These are phyloP conservation scores for Carcharodon carcharias DNA, from an alignment of 2,797 vertebrate genomes.

Conservation along the genomic window DNA sequence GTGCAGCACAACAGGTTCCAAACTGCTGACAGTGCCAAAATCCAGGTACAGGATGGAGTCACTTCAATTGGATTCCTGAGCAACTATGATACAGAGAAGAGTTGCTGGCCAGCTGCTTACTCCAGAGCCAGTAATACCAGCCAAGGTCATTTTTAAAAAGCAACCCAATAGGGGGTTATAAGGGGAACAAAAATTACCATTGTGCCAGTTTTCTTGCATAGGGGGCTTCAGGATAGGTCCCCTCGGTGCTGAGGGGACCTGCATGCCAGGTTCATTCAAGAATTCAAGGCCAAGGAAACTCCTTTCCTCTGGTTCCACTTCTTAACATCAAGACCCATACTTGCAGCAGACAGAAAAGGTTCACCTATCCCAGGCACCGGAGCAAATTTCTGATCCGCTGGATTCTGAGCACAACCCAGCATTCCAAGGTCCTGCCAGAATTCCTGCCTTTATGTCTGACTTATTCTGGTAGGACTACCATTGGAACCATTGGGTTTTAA, in stretches of 20 bases:
- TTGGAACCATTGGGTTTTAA: no score
- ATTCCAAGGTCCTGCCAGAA: neutral
- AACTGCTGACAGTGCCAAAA: no score
- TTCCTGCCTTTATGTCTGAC: neutral
- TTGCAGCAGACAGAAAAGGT: neutral
- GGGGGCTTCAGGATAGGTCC: no score
- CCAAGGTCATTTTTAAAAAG: no score
- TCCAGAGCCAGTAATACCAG: neutral
- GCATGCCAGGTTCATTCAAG: neutral
- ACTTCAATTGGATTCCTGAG: neutral
- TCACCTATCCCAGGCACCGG: neutral
- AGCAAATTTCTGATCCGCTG: neutral
- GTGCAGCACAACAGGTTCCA: neutral
- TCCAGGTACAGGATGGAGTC: neutral
- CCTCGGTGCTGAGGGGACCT: neutral
- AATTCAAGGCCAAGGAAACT: neutral
- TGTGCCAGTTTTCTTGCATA: neutral
- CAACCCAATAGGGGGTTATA: neutral
- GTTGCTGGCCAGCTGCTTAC: no score
- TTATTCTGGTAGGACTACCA: no score
- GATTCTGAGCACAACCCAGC: neutral
- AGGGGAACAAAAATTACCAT: neutral
- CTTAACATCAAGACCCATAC: neutral
- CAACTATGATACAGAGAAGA: neutral
- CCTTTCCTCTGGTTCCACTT: neutral